phyloP scores from a whole-genome alignment of 2,888 invertebrate genomes.

The Synanthedon myopaeformis region DNA sequence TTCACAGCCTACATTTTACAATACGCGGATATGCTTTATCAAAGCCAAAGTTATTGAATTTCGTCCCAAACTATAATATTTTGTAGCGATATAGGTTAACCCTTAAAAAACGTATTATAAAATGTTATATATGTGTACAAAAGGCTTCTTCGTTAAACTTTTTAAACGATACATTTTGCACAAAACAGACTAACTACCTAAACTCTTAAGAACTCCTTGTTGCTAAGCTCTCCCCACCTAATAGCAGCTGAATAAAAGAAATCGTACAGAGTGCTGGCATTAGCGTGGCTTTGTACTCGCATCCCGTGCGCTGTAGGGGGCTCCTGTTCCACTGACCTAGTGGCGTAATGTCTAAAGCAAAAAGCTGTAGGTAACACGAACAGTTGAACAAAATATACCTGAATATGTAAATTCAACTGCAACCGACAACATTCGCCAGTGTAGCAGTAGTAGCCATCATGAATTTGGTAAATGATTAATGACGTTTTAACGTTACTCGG shows the following conservation, averaged over 20 bases:
- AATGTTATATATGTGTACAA: too few species aligned
- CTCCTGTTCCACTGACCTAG: conserved; percentile 54
- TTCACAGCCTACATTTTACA: not conserved
- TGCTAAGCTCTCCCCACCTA: not conserved
- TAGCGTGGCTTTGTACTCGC: conserved; percentile 33
- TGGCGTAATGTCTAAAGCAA: conserved; percentile 41
- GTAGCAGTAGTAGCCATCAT: not conserved
- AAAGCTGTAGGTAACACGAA: conserved; percentile 29
- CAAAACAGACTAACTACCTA: too few species aligned
- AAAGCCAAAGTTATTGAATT: not conserved
- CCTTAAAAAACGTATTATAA: too few species aligned
- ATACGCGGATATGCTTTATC: not conserved
- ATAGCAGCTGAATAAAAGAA: conserved; percentile 14
- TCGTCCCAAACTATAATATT: too few species aligned
- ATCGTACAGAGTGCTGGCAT: conserved; percentile 19
- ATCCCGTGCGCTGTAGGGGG: conserved; percentile 24
- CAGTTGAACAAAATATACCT: conserved; percentile 39
- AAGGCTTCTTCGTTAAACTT: too few species aligned
- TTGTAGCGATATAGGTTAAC: too few species aligned
- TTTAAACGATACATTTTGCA: too few species aligned
- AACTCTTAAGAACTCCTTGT: too few species aligned
- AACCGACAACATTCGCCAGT: not conserved
- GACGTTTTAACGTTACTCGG: conserved; percentile 2
- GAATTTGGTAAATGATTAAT: conserved; percentile 25
- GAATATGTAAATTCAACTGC: conserved; percentile 30